Base-by-base conservation (phyloP, 2,797 vertebrate genomes). In the Chiloscyllium punctatum region DNA sequence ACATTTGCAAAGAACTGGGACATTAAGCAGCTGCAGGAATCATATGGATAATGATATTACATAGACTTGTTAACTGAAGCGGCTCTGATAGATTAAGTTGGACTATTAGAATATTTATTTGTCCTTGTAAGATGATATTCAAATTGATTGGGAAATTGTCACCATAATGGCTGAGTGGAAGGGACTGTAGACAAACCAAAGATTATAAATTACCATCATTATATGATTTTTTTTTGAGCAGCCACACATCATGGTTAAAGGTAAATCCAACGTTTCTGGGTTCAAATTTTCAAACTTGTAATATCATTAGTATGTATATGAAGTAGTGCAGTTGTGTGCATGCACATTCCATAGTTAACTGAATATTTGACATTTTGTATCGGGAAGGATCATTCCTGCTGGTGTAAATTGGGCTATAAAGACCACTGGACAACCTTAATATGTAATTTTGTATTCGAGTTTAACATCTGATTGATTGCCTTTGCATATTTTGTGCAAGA, bases 401-500 rank as follows among this genome's bases (percentile, higher is more conserved):
- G 66, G 66, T 69, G 62, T 25, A 84, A 82, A 42, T 48, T 84
- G 21, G 82, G 37, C 18, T 84, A 37, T 69, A 69, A 69, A 69
- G 62, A 69, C 21, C 62, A 92, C 6, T 69, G 53, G 53, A 21
- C n/a, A n/a, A 62, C 87, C 30, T 30, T n/a, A 90, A 90, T 33
- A 90, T 66, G 30, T 33, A 90, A n/a, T 90, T 90, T 69, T 92
- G 18, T 21, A 69, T 37, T 69, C 21, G n/a, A 0, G 66, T n/a
- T 42, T 25, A 68, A 69, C 30, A 69, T 23, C 62, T 42, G 66
- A 68, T 69, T 92, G 62, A 92, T 69, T 37, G 66, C 21, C 21
- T n/a, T 92, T 92, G n/a, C 90, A 69, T 42, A 84, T 92, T 42
- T 37, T 92, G 90, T 92, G n/a, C n/a, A 92, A 69, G 90, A 25